Evolutionary conservation across 2,113 vertebrate species (phyloP).

Genomic region (Laticauda laticaudata): DNA sequence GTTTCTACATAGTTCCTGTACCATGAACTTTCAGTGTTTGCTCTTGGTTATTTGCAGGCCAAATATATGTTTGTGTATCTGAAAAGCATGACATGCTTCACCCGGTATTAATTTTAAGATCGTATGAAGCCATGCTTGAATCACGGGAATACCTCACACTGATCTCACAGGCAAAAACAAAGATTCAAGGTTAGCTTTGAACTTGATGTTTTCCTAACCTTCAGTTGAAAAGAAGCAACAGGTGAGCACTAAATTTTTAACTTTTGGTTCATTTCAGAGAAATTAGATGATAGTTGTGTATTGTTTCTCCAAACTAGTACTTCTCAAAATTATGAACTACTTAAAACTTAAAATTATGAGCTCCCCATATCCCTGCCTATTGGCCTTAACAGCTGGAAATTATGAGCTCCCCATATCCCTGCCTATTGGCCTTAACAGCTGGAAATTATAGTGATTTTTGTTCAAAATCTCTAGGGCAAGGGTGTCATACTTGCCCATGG

Average conservation of each 20-base stretch:
- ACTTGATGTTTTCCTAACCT: slow-evolving; percentile 48
- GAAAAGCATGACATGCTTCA: slow-evolving; percentile 27
- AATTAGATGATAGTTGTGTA: slow-evolving; percentile 50
- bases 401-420: neutral
- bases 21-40: slow-evolving; percentile 30
- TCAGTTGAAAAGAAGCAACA: slow-evolving; percentile 61
- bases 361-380: neutral
- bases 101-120: slow-evolving; percentile 17
- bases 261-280: slow-evolving; percentile 20
- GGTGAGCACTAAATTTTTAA: slow-evolving; percentile 62
- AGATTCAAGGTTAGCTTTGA: slow-evolving; percentile 58
- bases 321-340: neutral
- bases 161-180: slow-evolving; percentile 50
- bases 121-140: slow-evolving; percentile 48
- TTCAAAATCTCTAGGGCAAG: neutral
- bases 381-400: neutral
- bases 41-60: slow-evolving; percentile 6
- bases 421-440: neutral
- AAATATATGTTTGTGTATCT: slow-evolving; percentile 46
- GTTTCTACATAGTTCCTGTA: neutral
- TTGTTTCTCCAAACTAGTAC: neutral
- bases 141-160: slow-evolving; percentile 47
- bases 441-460: neutral
- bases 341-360: too few relatives aligned
- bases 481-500: too few relatives aligned